Evolutionary conservation across 2,888 invertebrate genomes (phyloP), one percentile per base, ranked within the genome.

Genomic region (Drosophila pegasa): DNA sequence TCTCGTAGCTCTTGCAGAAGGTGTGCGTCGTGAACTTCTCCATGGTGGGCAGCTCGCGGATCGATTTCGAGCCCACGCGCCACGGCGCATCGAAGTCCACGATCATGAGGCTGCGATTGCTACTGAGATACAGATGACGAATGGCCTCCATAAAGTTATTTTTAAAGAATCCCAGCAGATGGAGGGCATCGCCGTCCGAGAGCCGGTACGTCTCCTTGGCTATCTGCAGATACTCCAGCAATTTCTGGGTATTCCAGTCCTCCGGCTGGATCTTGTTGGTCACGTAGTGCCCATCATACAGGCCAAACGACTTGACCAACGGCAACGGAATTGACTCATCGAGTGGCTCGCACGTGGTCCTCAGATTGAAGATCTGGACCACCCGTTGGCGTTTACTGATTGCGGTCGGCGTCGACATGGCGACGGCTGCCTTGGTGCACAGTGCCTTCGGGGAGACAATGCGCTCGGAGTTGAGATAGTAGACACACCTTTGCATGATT

Each of bases 61-160:
- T 77, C 1, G 68, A 7, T 10, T 57, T 65, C 2, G 33, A 9
- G 10, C 33, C 22, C 2, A 63, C 12, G 0, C 62, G 52, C 77
- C 77, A 78, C 0, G 77, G 77, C 3, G 45, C 16, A 48, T 72
- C 77, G 2, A 80, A 31, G 0, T 72, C 55, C 6, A 80, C 1
- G 0, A 7, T 0, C 35, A 77, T 41, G 18, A 18, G 16, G 9
- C 8, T 0, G 0, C 2, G 3, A 1, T 1, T 14, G 8, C 14
- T 16, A 8, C 45, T n/a, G 25, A 6, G 9, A 2, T 12, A 25
- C 1, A 78, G 29, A 18, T 77, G 73, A 1, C 14, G 16, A 35
- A 12, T 38, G 0, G 73, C 78, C n/a, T 59, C 35, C 0, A 0
- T 0, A 0, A 41, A 8, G 5, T 72, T 35, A 20, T 31, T 18